Conservation (phyloP, 2,888 invertebrate species). For the Cataglyphis livida region DNA sequence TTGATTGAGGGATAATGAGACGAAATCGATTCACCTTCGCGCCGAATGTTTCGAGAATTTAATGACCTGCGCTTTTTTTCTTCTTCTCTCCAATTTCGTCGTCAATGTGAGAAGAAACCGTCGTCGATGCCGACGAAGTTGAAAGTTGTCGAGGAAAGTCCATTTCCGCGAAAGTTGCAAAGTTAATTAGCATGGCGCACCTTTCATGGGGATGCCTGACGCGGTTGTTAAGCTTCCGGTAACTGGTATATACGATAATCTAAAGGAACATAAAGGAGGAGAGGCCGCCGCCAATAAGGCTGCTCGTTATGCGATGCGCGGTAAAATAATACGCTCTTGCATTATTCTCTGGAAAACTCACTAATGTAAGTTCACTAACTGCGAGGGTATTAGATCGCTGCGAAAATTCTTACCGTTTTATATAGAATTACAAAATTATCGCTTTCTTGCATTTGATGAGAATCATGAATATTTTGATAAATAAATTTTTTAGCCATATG, state of each 20-base stretch:
- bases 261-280: conserved; percentile 28
- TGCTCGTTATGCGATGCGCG: conserved; percentile 37
- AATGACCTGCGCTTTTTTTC: conserved; percentile 44
- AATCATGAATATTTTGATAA: not conserved
- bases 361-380: conserved; percentile 8
- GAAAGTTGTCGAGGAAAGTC: conserved; percentile 37
- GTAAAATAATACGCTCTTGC: conserved; percentile 36
- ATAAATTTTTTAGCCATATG: not conserved
- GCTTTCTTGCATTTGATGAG: not conserved
- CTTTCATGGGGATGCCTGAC: conserved; percentile 23
- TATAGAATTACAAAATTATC: not conserved
- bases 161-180: conserved; percentile 44
- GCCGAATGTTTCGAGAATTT: conserved; percentile 53
- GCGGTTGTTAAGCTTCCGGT: conserved; percentile 42
- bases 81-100: not conserved
- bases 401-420: conserved; percentile 17
- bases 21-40: not conserved
- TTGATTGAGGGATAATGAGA: not conserved
- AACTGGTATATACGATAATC: conserved; percentile 42
- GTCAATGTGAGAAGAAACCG: not conserved
- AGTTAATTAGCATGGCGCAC: conserved; percentile 55
- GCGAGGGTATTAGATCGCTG: conserved; percentile 8
- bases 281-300: conserved; percentile 24
- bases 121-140: conserved; percentile 28
- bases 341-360: conserved; percentile 22